phyloP scores from a whole-genome alignment of 2,888 invertebrate genomes.

The Ochropleura plecta region DNA sequence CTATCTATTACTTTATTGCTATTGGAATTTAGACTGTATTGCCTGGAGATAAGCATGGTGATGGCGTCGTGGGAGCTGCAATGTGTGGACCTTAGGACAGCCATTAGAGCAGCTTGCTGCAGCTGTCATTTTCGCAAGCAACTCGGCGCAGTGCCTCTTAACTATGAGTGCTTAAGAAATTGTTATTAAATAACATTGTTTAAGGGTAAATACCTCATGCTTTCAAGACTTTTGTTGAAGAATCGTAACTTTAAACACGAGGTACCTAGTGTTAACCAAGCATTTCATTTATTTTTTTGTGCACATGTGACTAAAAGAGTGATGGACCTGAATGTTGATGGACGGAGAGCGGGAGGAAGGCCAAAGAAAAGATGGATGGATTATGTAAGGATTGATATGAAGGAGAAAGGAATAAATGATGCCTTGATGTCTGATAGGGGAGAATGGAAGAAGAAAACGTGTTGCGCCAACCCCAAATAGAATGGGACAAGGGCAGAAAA shows the following conservation, averaged over 20 bases:
- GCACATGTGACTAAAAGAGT: too few species aligned
- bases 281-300: too few species aligned
- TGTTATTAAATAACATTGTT: slow-evolving; percentile 17
- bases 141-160: slow-evolving; percentile 45
- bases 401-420: too few species aligned
- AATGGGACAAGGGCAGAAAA: too few species aligned
- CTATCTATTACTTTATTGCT: slow-evolving; percentile 51
- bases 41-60: slow-evolving; percentile 48
- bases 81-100: slow-evolving; percentile 68
- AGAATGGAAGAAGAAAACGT: too few species aligned
- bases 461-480: too few species aligned
- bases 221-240: neutral
- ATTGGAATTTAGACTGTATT: slow-evolving; percentile 51
- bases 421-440: too few species aligned
- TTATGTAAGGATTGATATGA: too few species aligned
- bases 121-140: slow-evolving; percentile 83
- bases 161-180: slow-evolving; percentile 36
- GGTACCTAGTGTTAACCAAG: neutral
- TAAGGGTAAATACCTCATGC: neutral
- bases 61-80: slow-evolving; percentile 36
- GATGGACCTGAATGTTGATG: too few species aligned
- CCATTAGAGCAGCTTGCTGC: slow-evolving; percentile 76
- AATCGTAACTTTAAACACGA: neutral
- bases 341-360: too few species aligned
- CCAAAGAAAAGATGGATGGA: too few species aligned